Percentiles rank a stretch among this genome's conserved stretches.
phyloP scores from a whole-genome alignment of 2,113 vertebrate genomes.

The Scartelaos histophorus region DNA sequence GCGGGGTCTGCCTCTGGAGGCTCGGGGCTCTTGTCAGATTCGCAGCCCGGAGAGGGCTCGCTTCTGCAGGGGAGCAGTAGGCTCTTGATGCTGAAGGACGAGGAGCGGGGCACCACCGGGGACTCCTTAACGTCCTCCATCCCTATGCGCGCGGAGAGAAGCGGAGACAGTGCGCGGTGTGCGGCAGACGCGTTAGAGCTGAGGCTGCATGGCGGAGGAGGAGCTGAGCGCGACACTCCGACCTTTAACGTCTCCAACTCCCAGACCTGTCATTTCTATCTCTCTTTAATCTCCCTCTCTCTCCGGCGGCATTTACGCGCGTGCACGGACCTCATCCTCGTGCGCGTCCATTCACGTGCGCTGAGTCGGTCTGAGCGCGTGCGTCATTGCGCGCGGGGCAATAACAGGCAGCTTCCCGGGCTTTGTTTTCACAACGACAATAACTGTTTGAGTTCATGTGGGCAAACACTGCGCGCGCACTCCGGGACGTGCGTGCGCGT shows the following conservation, averaged over 20 bases:
- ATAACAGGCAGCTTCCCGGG: conserved; percentile 10
- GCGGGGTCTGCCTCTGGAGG: too few relatives aligned
- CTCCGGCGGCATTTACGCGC: conserved; percentile 28
- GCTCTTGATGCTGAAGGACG: conserved; percentile 82
- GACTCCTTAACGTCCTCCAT: conserved; percentile 77
- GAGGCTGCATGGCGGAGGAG: conserved; percentile 65
- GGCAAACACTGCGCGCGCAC: conserved; percentile 59
- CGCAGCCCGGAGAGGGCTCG: conserved; percentile 66
- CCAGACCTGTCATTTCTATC: conserved; percentile 20
- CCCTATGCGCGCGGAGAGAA: conserved; percentile 38
- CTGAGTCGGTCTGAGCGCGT: conserved; percentile 15
- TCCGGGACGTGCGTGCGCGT: conserved; percentile 8
- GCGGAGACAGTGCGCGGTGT: conserved; percentile 41
- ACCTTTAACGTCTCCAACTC: conserved; percentile 38
- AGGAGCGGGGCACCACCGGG: conserved; percentile 74
- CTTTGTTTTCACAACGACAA: conserved; percentile 61
- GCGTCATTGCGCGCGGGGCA: conserved; percentile 33
- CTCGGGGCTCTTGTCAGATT: conserved; percentile 65
- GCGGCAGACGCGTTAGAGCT: conserved; percentile 72
- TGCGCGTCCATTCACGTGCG: conserved; percentile 35
- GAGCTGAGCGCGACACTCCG: conserved; percentile 32
- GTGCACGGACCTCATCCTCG: conserved; percentile 6
- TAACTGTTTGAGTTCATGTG: conserved; percentile 57
- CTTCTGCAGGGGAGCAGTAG: conserved; percentile 75
- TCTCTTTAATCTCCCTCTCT: conserved; percentile 25